Percentiles rank a stretch among this genome's conserved stretches.
Conservation (phyloP, 2,113 vertebrate genomes). For the Solea senegalensis region DNA sequence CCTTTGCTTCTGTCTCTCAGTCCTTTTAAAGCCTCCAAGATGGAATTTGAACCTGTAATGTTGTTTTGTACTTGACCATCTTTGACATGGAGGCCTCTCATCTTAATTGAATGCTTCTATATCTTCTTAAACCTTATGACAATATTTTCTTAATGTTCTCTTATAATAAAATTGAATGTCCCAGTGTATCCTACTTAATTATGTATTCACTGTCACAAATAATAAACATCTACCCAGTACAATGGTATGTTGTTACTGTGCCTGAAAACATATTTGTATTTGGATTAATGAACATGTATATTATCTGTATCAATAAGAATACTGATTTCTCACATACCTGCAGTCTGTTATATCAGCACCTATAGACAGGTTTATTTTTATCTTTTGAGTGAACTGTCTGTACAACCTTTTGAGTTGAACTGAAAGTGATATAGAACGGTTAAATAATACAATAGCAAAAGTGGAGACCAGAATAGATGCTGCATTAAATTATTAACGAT, state of each 20-base stretch:
- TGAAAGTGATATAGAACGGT: too few relatives aligned
- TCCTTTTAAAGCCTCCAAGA: slow-evolving; percentile 31
- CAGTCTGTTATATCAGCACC: too few relatives aligned
- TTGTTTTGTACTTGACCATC: slow-evolving; percentile 40
- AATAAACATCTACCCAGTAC: slow-evolving; percentile 60
- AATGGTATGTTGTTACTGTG: slow-evolving; percentile 30
- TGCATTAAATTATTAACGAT: too few relatives aligned
- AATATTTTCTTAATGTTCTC: slow-evolving; percentile 56
- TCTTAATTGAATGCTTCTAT: slow-evolving; percentile 34
- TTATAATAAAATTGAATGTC: slow-evolving; percentile 38
- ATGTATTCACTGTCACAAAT: slow-evolving; percentile 59
- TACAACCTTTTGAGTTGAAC: too few relatives aligned
- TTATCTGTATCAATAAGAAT: too few relatives aligned
- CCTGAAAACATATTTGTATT: background rate
- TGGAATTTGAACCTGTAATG: slow-evolving; percentile 31
- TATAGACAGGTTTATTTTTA: too few relatives aligned
- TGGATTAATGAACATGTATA: background rate
- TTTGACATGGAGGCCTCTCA: slow-evolving; percentile 48
- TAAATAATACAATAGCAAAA: too few relatives aligned
- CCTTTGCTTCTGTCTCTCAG: slow-evolving; percentile 31
- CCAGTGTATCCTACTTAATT: slow-evolving; percentile 36
- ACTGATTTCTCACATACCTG: too few relatives aligned
- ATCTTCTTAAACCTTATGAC: slow-evolving; percentile 19
- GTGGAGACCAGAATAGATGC: too few relatives aligned
- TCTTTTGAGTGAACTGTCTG: too few relatives aligned